Conservation (phyloP, 2,113 vertebrate genomes). For the Ceyx cyanopectus region DNA sequence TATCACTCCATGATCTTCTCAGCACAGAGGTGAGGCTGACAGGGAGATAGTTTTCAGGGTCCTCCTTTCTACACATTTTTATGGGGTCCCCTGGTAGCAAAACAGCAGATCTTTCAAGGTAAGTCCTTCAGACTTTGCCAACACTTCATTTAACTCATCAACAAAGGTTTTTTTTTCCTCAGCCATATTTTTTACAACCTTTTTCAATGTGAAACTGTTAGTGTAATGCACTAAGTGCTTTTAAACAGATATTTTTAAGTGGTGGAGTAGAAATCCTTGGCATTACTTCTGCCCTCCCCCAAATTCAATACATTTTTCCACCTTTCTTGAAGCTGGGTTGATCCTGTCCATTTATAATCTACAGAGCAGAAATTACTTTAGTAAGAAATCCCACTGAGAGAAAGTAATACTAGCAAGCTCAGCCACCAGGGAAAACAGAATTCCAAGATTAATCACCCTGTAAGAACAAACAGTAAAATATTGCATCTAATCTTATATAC, state of each 20-base stretch:
- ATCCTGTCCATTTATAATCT: background rate
- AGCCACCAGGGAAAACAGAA: background rate
- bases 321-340: background rate
- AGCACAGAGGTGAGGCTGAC: too few relatives aligned
- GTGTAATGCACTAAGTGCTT: background rate
- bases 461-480: background rate
- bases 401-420: background rate
- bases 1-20: background rate
- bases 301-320: background rate
- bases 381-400: background rate
- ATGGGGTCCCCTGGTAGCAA: constrained; percentile 50
- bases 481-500: background rate
- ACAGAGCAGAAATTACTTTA: background rate
- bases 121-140: constrained; percentile 26
- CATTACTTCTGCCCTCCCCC: background rate
- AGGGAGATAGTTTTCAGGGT: too few relatives aligned
- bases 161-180: background rate
- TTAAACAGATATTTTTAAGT: background rate
- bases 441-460: background rate
- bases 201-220: background rate
- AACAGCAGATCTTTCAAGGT: constrained; percentile 74
- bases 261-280: background rate
- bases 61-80: too few relatives aligned
- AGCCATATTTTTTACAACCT: background rate
- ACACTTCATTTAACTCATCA: background rate